Evolutionary conservation across 1,140 invertebrate genomes (phyloP), one percentile per base, ranked within the genome.

Genomic region (Brachionus sp.): DNA sequence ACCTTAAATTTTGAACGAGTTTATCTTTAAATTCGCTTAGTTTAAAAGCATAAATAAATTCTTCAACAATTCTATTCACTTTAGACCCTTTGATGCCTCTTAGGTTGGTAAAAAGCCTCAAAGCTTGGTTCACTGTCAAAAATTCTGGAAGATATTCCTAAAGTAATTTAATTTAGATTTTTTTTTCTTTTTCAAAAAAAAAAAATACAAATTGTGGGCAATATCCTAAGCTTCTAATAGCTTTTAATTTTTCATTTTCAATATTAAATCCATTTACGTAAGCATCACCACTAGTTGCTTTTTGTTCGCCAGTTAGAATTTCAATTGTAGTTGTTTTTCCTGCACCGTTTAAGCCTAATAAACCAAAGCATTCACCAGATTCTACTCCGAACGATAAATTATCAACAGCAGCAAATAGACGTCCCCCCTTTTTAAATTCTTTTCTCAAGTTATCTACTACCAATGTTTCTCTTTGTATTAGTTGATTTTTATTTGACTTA

Each of bases 281-380:
- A 82, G 92, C 91, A 85, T 90, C 88, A 19, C 93, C 93, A 35
- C 87, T 87, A 12, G 92, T 91, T 10, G 92, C 66, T 50, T 53
- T 39, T 37, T 39, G 23, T 73, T 83, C 50, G n/a, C 95, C 95
- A 0, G 95, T 96, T 83, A 92, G 85, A 90, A 92, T 92, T 85
- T 92, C 92, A 85, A 96, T 96, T 6, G 94, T 95, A 10, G 94
- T 94, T 3, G 94, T 95, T 89, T 97, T 97, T 4, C 95, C 95
- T 5, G 95, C 95, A 0, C 95, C 95, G 86, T 93, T 93, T 0
- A 93, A 90, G 25, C 94, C 94, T 2, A 95, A 86, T 19, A 95
- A 89, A 3, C 82, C 82, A 39, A 83, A 83, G 25, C 82, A 83
- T 83, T 83, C 66, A 25, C 35, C 35, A n/a, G 64, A 68, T 62